Percentiles rank a stretch among this genome's conserved stretches.
Conservation (phyloP, 2,888 invertebrate species). For the Craniophora ligustri region DNA sequence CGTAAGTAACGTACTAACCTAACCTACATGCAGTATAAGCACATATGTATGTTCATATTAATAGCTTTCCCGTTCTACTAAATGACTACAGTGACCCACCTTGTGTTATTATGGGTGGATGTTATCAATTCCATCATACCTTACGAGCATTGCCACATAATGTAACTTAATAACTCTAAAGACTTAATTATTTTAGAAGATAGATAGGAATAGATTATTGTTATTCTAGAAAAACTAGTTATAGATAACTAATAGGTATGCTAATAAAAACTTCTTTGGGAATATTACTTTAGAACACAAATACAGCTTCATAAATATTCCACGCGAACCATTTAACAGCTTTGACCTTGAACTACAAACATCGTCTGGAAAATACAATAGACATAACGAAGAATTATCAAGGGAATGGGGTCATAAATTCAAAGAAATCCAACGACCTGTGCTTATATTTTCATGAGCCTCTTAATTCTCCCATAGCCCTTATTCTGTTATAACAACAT, state of each 20-base stretch:
- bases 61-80: neutral
- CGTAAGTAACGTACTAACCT: conserved; percentile 9
- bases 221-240: no score
- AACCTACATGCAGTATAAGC: neutral
- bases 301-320: no score
- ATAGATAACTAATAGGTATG: no score
- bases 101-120: no score
- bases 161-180: no score
- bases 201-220: no score
- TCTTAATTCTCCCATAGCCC: conserved; percentile 5
- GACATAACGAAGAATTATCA: conserved; percentile 31
- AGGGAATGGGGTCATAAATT: conserved; percentile 38
- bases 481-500: neutral
- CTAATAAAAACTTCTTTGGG: no score
- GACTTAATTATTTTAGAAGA: no score
- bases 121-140: no score
- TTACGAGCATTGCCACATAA: no score
- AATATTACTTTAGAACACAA: no score
- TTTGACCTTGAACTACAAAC: conserved; percentile 36
- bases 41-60: neutral
- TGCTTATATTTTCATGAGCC: conserved; percentile 21
- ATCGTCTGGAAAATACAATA: conserved; percentile 18
- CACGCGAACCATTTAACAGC: no score
- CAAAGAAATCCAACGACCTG: conserved; percentile 18
- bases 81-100: neutral